Evolutionary conservation across 2,113 vertebrate genomes (phyloP), one percentile per base, ranked within the genome.

Genomic region (Morone chrysops): DNA sequence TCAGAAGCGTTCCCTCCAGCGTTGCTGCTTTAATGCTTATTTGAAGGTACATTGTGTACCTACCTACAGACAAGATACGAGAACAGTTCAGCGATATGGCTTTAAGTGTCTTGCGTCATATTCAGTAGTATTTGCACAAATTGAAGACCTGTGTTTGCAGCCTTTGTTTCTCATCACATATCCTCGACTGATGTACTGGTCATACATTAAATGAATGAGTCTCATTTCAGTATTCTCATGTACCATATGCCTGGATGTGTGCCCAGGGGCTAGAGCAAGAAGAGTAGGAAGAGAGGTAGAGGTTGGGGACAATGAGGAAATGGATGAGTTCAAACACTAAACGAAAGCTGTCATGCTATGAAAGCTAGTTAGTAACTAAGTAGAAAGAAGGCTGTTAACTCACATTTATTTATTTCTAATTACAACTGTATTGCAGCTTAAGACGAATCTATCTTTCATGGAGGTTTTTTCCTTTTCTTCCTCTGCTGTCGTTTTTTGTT

Each of bases 1-100:
- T 90, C 90, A 89, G 22, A 80, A 84, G 71, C 81, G 62, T 90
- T 84, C 77, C 84, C 78, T 75, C 69, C 73, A 82, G 79, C 60
- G 6, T 54, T 71, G 67, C 77, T 36, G 63, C 89, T 82, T 76
- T 71, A 83, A 66, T 81, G 73, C 72, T 66, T 51, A 45, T 79
- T 31, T 77, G 79, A 86, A 84, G 63, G 89, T 84, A 87, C 89
- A 89, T 68, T 80, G 81, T 92, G 92, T 91, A 76, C 82, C 73
- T 41, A 63, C 50, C 81, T 70, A 62, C 50, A 83, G 84, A 85
- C 40, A 16, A 65, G 71, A 82, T 57, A 45, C 20, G 51, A 73
- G 62, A 71, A 40, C 31, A 54, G n/a, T 78, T 81, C 47, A 22
- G 62, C 59, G 60, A 66, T 48, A 2, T n/a, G 36, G 48, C 63